Base-by-base conservation (phyloP, 1,140 invertebrate species). In the Heliconius hermathena region DNA sequence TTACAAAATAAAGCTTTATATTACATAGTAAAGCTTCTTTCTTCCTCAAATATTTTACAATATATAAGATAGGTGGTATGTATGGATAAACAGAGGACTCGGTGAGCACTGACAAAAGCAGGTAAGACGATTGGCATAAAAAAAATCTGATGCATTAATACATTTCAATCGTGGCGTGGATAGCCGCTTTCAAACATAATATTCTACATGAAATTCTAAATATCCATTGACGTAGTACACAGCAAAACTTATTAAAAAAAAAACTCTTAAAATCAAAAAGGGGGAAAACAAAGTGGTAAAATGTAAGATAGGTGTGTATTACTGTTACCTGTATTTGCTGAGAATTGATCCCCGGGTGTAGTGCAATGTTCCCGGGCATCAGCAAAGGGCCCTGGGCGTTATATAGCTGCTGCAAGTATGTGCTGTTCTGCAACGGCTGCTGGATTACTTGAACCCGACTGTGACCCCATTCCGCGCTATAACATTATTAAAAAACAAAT, bases 361-460 rank as follows among this genome's bases (percentile, higher is more conserved):
- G 94, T 1, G 97, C 95, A 52, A 98, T 95, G 88, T 97, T 97
- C 2, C 97, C 96, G 1, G 97, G 97, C 96, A 98, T 97, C 11
- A 98, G 92, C 57, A 97, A 96, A 2, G 96, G 95, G 6, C 97
- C 97, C 87, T 97, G 97, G 18, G 96, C 95, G 89, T 97, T 97
- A 87, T 98, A 97, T 18, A 98, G 93, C 89, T 98, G 97, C 84
- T 97, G 97, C 76, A 98, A 94, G 90, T 98, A 98, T 5, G 97
- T 95, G 85, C 96, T 96, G 91, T 97, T 97, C 85, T 97, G 97
- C 80, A 98, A 90, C 1, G 97, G 97, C 82, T 98, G 97, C 89
- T 98, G 97, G 83, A 98, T 98, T 20, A 98, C 96, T 92, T 98
- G 97, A 11, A 96, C 96, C 5, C 95, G 93, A 11, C 96, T 95